A percentile compares a stretch with the other conserved stretches of the same genome.
These are phyloP conservation scores for Phaedon cochleariae DNA, from an alignment of 2,888 invertebrate species.

Conservation along the genomic window DNA sequence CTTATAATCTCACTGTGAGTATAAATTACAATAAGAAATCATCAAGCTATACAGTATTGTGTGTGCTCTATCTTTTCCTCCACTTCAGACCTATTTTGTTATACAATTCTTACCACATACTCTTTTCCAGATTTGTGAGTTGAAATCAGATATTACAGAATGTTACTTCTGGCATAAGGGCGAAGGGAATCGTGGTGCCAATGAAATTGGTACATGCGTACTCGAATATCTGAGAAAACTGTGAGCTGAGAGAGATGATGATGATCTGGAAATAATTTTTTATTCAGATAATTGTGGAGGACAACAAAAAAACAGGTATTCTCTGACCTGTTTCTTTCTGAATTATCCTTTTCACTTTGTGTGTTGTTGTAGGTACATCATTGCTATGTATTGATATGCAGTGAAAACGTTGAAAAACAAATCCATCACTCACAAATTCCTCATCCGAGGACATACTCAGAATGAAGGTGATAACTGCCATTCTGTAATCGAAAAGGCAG, in stretches of 20 bases:
- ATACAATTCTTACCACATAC: too few relatives aligned
- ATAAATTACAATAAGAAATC: not conserved
- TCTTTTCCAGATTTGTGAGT: conserved; percentile 13
- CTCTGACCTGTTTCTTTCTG: not conserved
- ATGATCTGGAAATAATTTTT: conserved; percentile 26
- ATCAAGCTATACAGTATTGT: not conserved
- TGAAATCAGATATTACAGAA: conserved; percentile 14
- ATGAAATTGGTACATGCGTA: conserved; percentile 40
- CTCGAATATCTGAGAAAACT: conserved; percentile 17
- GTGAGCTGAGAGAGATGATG: conserved; percentile 6
- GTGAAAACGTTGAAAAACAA: not conserved
- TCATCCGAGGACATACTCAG: conserved; percentile 7
- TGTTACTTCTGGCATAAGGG: conserved; percentile 51
- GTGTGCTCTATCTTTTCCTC: too few relatives aligned
- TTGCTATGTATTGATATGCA: not conserved
- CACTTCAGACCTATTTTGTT: too few relatives aligned
- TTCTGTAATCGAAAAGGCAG: not conserved
- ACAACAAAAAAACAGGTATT: conserved; percentile 32
- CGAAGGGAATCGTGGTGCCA: conserved; percentile 37
- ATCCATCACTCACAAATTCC: conserved; percentile 4
- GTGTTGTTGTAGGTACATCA: not conserved
- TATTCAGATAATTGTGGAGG: conserved; percentile 34
- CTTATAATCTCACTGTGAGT: conserved; percentile 17
- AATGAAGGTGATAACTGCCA: conserved; percentile 7
- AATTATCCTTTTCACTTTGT: not conserved